phyloP scores from a whole-genome alignment of 2,888 invertebrate genomes.

The Ecliptopera silaceata region DNA sequence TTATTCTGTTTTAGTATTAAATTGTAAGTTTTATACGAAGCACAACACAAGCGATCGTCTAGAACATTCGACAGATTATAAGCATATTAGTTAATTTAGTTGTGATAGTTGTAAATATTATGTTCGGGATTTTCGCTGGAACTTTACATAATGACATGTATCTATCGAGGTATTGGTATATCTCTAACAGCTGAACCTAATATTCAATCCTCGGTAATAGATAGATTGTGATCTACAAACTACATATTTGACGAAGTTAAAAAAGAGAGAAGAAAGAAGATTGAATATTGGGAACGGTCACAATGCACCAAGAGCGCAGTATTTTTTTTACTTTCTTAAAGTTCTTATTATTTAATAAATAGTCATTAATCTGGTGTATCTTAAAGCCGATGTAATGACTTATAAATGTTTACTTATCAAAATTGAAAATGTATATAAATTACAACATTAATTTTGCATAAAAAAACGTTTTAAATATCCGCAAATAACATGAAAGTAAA shows the following conservation, averaged over 20 bases:
- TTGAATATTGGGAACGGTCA: no score
- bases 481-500: not conserved
- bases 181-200: no score
- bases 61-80: constrained; percentile 51
- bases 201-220: constrained; percentile 14
- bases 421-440: not conserved
- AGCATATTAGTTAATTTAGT: constrained; percentile 61
- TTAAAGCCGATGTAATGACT: constrained; percentile 56
- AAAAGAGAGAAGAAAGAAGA: no score
- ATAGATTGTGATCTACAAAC: no score
- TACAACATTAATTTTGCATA: not conserved
- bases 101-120: constrained; percentile 70
- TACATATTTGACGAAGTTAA: no score
- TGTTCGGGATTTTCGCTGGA: constrained; percentile 50
- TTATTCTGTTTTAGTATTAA: constrained; percentile 72
- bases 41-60: constrained; percentile 59
- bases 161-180: constrained; percentile 47
- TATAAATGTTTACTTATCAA: constrained; percentile 26
- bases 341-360: constrained; percentile 60
- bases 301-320: constrained; percentile 64
- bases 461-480: not conserved
- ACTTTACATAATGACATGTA: constrained; percentile 32
- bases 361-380: constrained; percentile 48
- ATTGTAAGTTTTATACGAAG: constrained; percentile 64
- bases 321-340: constrained; percentile 57